Evolutionary conservation across 2,797 vertebrate genomes (phyloP).

Genomic region (Sebastes steindachneri): DNA sequence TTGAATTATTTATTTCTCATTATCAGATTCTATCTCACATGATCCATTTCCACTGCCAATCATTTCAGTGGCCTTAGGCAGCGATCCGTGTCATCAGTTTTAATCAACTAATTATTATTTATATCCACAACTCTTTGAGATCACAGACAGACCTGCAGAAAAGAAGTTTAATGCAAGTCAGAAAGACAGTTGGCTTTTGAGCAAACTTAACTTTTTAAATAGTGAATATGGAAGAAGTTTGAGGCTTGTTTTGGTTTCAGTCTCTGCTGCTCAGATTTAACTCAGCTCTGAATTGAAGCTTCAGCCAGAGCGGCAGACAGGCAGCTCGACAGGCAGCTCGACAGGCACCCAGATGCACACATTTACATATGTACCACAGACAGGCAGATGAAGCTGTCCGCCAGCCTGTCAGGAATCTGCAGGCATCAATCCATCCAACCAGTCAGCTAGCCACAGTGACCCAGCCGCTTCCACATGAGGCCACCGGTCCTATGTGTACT

Average conservation of each 20-base stretch:
- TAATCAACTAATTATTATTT: conserved; percentile 26
- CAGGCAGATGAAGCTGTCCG: conserved; percentile 28
- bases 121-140: conserved; percentile 1
- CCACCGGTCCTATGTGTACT: conserved; percentile 56
- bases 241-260: neutral
- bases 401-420: conserved; percentile 45
- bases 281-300: conserved; percentile 4
- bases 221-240: neutral
- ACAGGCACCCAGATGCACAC: conserved; percentile 35
- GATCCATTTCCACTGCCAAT: conserved; percentile 7
- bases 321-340: conserved; percentile 15
- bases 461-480: conserved; percentile 42
- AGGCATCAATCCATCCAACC: conserved; percentile 30
- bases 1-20: conserved; percentile 32
- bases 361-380: conserved; percentile 44
- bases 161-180: neutral
- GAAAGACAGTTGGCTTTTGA: neutral
- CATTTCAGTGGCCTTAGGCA: neutral
- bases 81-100: conserved; percentile 3
- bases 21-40: conserved; percentile 5
- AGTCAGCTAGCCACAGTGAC: neutral
- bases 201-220: neutral
- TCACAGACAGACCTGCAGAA: neutral
- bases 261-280: neutral
- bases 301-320: conserved; percentile 12